phyloP scores from a whole-genome alignment of 2,113 vertebrate genomes.

The Pterocles gutturalis region DNA sequence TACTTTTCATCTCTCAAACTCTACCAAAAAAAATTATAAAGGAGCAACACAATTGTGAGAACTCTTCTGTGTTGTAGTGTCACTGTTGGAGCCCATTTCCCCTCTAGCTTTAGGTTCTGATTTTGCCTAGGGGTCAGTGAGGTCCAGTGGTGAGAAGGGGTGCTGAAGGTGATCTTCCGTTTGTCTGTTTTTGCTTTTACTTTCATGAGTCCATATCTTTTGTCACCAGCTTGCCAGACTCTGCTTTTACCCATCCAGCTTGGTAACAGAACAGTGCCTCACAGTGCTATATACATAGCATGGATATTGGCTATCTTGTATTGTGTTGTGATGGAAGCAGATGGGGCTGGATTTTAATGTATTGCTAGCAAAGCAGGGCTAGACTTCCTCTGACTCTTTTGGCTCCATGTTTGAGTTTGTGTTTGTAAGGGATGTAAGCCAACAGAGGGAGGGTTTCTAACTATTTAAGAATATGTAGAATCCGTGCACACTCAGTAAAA shows the following conservation, averaged over 20 bases:
- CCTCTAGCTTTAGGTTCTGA: background rate
- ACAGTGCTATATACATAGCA: fast-evolving
- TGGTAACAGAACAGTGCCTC: too few species aligned
- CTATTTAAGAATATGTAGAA: background rate
- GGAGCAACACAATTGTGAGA: background rate
- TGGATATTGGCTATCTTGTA: background rate
- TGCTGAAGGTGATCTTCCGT: background rate
- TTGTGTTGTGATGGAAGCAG: background rate
- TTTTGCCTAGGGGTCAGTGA: background rate
- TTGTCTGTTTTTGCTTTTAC: background rate
- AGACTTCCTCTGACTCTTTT: background rate
- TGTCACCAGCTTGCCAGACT: background rate
- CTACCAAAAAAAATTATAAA: background rate
- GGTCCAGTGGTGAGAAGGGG: background rate
- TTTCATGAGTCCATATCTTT: fast-evolving
- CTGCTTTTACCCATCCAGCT: background rate
- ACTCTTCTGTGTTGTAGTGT: fast-evolving
- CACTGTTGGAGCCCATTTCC: background rate
- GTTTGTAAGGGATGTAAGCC: background rate
- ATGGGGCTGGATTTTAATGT: background rate
- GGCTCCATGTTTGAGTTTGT: background rate
- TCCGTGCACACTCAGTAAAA: background rate
- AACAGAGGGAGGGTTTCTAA: background rate
- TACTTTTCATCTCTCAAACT: conserved; percentile 1
- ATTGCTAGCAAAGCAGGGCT: background rate